Percentiles rank a stretch among this genome's conserved stretches.
These are phyloP conservation scores for Litoditis marina DNA, from an alignment of 2,888 invertebrate genomes.

Conservation along the genomic window DNA sequence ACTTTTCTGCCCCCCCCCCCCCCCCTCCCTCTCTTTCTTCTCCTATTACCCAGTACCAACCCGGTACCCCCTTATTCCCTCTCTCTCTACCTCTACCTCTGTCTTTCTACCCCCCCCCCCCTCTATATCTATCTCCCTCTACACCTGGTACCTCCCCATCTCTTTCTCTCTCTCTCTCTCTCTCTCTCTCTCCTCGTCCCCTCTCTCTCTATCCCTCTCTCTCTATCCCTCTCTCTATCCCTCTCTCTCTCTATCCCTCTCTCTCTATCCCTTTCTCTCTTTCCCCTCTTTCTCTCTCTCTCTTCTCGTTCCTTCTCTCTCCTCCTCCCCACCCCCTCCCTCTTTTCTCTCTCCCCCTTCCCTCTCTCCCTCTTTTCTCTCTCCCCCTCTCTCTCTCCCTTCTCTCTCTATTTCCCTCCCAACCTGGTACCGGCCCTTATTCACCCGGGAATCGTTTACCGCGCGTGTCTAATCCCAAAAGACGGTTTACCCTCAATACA, in stretches of 20 bases:
- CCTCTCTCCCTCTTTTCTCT: not conserved
- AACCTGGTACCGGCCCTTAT: not conserved
- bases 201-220: constrained; percentile 1
- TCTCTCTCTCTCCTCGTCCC: not conserved
- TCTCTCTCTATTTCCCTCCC: not conserved
- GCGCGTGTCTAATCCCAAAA: constrained; percentile 18
- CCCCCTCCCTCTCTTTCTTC: no score
- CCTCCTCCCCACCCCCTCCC: not conserved
- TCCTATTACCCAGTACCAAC: no score
- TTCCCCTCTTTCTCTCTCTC: constrained; percentile 5
- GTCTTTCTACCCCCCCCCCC: no score
- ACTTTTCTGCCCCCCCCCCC: no score
- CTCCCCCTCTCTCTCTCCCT: not conserved
- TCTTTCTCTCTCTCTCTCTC: constrained; percentile 1
- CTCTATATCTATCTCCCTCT: no score
- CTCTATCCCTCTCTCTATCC: not conserved
- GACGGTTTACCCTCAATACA: constrained; percentile 19
- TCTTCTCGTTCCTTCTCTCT: constrained; percentile 9
- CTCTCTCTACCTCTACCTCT: no score
- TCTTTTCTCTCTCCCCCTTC: not conserved
- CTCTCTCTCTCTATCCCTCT: not conserved
- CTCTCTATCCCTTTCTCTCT: not conserved
- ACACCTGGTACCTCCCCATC: not conserved
- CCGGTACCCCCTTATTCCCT: no score
- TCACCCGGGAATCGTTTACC: constrained; percentile 15